Evolutionary conservation across 2,113 vertebrate genomes (phyloP), one percentile per base, ranked within the genome.

Genomic region (Tamias sibiricus): DNA sequence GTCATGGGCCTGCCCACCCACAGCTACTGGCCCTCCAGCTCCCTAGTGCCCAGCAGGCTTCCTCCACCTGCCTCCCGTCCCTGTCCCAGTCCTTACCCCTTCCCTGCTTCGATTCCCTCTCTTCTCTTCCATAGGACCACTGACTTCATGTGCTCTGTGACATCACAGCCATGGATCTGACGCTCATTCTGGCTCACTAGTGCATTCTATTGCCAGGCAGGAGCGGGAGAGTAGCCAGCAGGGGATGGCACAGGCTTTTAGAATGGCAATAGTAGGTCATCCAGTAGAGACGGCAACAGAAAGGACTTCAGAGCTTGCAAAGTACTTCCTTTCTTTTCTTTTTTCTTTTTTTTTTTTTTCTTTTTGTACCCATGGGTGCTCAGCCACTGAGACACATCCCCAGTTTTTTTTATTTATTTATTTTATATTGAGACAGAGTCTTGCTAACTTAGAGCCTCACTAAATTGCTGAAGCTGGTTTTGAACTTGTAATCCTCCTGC

Each of bases 71-170:
- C 13, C 37, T 87, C 30, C 83, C 6, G 7, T 12, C 71, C 8
- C 49, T 66, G 28, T 30, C 86, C 84, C 0, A 2, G 12, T 52
- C 74, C 89, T 94, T 42, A 64, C 64, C 87, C 79, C 47, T 94
- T 24, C 44, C 66, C 59, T 74, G 93, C 54, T 24, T 79, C 3
- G 9, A 49, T 77, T 83, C 71, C 52, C 74, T n/a, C 52, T 42
- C 20, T 90, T 93, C 52, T 76, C 74, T 92, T 94, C 94, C 93
- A 76, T 52, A 49, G 74, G 37, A 83, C 37, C 62, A 77, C 69
- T 96, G 86, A 96, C 28, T 19, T 91, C 84, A 72, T 19, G 59
- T 52, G 93, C 69, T 96, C 97, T 97, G 72, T 98, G 97, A 98
- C 87, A 82, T 98, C 98, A 97, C 47, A 96, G 68, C 76, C 37